A percentile compares a stretch with the other conserved stretches of the same genome.
Conservation (phyloP, 2,113 vertebrate species). For the Corynorhinus townsendii region DNA sequence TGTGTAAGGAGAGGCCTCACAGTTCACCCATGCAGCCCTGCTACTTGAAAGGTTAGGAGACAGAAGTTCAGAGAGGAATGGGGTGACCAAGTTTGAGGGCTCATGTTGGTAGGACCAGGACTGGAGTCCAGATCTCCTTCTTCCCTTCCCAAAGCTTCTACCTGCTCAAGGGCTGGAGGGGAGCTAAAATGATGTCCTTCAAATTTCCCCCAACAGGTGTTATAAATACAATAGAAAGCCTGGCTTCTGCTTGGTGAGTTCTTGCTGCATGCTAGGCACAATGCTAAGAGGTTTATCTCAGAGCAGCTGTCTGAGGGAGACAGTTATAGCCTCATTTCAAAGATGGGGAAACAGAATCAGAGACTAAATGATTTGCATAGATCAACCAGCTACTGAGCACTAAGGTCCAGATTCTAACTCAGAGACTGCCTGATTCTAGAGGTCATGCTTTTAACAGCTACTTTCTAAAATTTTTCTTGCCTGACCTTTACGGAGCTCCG, state of each 20-base stretch:
- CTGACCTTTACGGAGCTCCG: neutral
- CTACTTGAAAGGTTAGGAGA: neutral
- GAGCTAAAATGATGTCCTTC: neutral
- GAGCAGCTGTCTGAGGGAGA: neutral
- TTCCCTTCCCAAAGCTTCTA: neutral
- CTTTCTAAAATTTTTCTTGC: neutral
- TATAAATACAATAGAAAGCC: neutral
- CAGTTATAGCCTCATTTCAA: neutral
- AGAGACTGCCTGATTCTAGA: neutral
- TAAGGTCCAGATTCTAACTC: neutral
- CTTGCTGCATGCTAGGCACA: neutral
- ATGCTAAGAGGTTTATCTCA: neutral
- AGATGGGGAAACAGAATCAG: neutral
- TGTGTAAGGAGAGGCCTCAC: neutral
- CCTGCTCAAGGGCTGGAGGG: neutral
- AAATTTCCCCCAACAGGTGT: neutral
- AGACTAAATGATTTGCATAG: neutral
- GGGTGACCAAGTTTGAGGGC: neutral
- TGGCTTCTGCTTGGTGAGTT: neutral
- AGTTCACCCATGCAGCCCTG: neutral
- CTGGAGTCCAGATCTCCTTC: neutral
- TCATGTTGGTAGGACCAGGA: neutral
- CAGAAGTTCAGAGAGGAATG: neutral
- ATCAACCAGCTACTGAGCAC: neutral
- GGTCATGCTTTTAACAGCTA: neutral